phyloP scores from a whole-genome alignment of 2,888 invertebrate species.

The Drymonia ruficornis region DNA sequence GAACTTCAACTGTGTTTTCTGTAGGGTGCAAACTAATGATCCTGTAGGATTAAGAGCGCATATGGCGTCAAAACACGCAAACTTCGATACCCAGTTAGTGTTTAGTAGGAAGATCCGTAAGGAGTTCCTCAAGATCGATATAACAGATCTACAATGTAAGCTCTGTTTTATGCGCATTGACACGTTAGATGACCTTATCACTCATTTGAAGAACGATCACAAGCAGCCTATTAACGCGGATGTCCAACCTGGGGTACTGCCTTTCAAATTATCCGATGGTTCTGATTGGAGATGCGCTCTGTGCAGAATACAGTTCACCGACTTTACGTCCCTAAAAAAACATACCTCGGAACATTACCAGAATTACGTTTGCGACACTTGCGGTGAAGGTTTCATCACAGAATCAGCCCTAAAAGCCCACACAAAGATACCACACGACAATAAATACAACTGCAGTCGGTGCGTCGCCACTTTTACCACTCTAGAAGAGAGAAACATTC shows the following conservation, averaged over 20 bases:
- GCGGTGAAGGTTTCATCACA: conserved; percentile 77
- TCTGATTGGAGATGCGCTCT: conserved; percentile 75
- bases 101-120: conserved; percentile 74
- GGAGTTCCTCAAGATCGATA: conserved; percentile 75
- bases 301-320: conserved; percentile 70
- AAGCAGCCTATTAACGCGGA: conserved; percentile 75
- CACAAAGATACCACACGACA: conserved; percentile 71
- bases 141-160: conserved; percentile 76
- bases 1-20: conserved; percentile 76
- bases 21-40: conserved; percentile 74
- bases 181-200: conserved; percentile 64
- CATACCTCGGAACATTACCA: conserved; percentile 76
- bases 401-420: conserved; percentile 72
- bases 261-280: conserved; percentile 73
- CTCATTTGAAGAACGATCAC: conserved; percentile 73
- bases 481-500: conserved; percentile 68
- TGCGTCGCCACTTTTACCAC: conserved; percentile 76
- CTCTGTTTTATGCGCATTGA: conserved; percentile 72
- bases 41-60: conserved; percentile 73
- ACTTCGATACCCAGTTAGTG: conserved; percentile 70
- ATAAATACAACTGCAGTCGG: conserved; percentile 73
- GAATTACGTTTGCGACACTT: conserved; percentile 78
- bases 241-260: conserved; percentile 74
- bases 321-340: conserved; percentile 70
- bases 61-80: conserved; percentile 72